phyloP scores from a whole-genome alignment of 2,888 invertebrate genomes.

The Sinohyriopsis cumingii region DNA sequence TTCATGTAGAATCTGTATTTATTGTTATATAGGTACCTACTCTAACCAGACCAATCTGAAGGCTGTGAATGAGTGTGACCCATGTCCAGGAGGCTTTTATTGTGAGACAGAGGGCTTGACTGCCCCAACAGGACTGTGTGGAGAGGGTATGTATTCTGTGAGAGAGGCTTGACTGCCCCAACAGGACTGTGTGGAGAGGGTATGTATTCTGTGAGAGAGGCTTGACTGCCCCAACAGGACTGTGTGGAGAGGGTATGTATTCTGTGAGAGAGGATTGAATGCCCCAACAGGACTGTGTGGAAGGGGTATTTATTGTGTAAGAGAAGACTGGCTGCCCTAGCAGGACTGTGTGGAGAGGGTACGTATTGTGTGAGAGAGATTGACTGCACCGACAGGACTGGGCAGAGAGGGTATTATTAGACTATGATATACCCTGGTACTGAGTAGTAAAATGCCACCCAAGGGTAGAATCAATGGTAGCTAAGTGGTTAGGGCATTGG shows the following conservation, averaged over 20 bases:
- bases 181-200: slow-evolving; percentile 64
- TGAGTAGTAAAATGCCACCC: no score
- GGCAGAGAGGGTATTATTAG: slow-evolving; percentile 77
- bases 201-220: slow-evolving; percentile 37
- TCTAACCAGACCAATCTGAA: slow-evolving; percentile 58
- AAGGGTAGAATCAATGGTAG: no score
- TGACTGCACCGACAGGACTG: slow-evolving; percentile 71
- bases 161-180: slow-evolving; percentile 57
- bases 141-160: slow-evolving; percentile 62
- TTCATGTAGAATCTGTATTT: no score
- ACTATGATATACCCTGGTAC: slow-evolving; percentile 86
- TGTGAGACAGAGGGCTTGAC: slow-evolving; percentile 62
- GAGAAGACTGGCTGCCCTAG: slow-evolving; percentile 47
- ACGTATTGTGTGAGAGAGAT: slow-evolving; percentile 94
- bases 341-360: slow-evolving; percentile 60
- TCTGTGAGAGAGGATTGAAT: slow-evolving; percentile 60
- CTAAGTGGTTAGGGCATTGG: no score
- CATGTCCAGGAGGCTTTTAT: slow-evolving; percentile 63
- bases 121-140: slow-evolving; percentile 60
- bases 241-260: slow-evolving; percentile 64
- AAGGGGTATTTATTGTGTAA: slow-evolving; percentile 34
- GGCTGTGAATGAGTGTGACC: slow-evolving; percentile 50
- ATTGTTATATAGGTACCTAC: slow-evolving; percentile 54
- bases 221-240: slow-evolving; percentile 56
- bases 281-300: slow-evolving; percentile 61